phyloP scores from a whole-genome alignment of 2,113 vertebrate genomes.

The Mormyrus lacerda region DNA sequence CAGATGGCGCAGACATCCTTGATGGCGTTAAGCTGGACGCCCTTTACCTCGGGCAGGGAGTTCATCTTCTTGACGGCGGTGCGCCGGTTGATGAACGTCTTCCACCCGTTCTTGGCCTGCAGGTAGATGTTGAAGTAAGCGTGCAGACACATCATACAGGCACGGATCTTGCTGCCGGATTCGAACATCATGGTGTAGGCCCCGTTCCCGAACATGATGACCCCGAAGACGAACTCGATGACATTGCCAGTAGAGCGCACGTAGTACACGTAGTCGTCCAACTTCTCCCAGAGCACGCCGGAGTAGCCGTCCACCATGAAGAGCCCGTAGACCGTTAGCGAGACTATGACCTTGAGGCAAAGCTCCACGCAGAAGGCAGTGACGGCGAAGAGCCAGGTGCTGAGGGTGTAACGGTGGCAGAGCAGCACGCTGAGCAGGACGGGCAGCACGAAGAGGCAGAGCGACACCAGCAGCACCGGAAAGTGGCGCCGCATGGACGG shows the following conservation, averaged over 20 bases:
- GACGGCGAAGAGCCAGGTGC: slow-evolving; percentile 96
- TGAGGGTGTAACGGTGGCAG: slow-evolving; percentile 84
- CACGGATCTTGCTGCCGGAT: slow-evolving; percentile 92
- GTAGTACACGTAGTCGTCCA: slow-evolving; percentile 96
- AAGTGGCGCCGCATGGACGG: slow-evolving; percentile 85
- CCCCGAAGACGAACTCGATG: slow-evolving; percentile 94
- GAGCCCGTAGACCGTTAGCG: slow-evolving; percentile 85
- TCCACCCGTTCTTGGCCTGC: slow-evolving; percentile 96
- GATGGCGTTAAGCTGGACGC: slow-evolving; percentile 67
- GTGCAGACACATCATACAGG: slow-evolving; percentile 96
- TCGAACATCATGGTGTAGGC: slow-evolving; percentile 98
- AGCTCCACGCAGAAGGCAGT: slow-evolving; percentile 96
- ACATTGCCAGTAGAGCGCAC: slow-evolving; percentile 92
- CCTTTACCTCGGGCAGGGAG: slow-evolving; percentile 86
- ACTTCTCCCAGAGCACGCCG: slow-evolving; percentile 90
- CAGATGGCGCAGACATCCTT: slow-evolving; percentile 97
- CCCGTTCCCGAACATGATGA: slow-evolving; percentile 96
- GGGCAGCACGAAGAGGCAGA: slow-evolving; percentile 77
- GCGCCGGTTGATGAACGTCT: slow-evolving; percentile 92
- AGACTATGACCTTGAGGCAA: slow-evolving; percentile 94
- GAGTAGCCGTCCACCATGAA: slow-evolving; percentile 96
- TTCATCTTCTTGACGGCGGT: slow-evolving; percentile 95
- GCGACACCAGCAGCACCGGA: slow-evolving; percentile 86
- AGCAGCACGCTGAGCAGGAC: slow-evolving; percentile 79
- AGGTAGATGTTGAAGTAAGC: slow-evolving; percentile 99